phyloP scores from a whole-genome alignment of 2,113 vertebrate genomes.

The Platysteira castanea region DNA sequence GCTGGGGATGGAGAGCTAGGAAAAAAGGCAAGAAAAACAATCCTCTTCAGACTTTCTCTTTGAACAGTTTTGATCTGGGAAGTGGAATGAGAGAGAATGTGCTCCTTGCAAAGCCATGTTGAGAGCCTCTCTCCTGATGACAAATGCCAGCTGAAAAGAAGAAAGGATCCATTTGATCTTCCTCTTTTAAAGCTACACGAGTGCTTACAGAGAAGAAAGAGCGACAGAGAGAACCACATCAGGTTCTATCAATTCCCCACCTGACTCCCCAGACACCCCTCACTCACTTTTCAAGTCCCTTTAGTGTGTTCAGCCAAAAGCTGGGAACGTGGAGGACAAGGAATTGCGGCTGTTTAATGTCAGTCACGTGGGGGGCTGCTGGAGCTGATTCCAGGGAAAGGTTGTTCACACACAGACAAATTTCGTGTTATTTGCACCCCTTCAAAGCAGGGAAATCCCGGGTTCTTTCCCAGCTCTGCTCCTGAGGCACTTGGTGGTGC shows the following conservation, averaged over 20 bases:
- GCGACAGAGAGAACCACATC: not conserved
- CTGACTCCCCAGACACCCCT: not conserved
- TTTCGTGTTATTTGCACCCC: not conserved
- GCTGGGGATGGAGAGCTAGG: not conserved
- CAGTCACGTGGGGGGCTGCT: not conserved
- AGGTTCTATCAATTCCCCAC: not conserved
- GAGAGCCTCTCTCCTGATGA: conserved; percentile 23
- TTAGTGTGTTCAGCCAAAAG: not conserved
- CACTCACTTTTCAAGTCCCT: not conserved
- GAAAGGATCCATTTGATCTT: conserved; percentile 53
- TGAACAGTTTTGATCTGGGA: conserved; percentile 37
- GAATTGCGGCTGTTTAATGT: not conserved
- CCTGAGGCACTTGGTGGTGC: not conserved
- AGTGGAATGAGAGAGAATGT: not conserved
- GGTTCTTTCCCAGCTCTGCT: not conserved
- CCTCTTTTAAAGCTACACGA: not conserved
- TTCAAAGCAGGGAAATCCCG: not conserved
- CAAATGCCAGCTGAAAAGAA: conserved; percentile 45
- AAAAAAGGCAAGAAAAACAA: conserved; percentile 44
- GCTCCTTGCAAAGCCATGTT: conserved; percentile 24
- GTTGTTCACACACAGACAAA: not conserved
- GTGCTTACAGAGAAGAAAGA: not conserved
- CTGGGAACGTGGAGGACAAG: not conserved
- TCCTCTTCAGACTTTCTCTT: conserved; percentile 9
- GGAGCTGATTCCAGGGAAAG: not conserved